Evolutionary conservation across 2,797 vertebrate genomes (phyloP), one percentile per base, ranked within the genome.

Genomic region (Rhyacichthys aspro): DNA sequence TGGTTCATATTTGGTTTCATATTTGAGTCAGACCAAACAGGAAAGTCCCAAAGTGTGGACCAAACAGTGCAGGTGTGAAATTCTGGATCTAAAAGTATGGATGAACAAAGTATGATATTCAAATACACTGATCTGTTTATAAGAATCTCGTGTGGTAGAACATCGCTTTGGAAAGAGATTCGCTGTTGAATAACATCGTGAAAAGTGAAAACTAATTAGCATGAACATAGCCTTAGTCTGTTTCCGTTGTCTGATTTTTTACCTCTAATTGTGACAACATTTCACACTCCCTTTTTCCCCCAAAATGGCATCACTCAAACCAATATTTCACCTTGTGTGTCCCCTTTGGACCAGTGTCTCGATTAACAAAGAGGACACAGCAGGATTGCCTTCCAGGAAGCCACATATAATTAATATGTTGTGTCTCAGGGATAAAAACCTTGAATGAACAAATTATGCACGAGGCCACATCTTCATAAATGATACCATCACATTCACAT

Each of bases 401-500:
- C 44, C 34, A 54, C 68, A 47, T 47, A 3, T 73, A 60, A 55
- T 61, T 47, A 73, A 52, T 63, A 53, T 67, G 58, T 49, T 63
- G 64, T 48, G 45, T 74, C 59, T 75, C 43, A 39, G 15, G 59
- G 55, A 70, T 70, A 53, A 71, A 76, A 74, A 50, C 46, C 49
- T 63, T 28, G 15, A 9, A 70, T 48, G 46, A 59, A 58, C 37
- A 73, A 79, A 74, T 71, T 74, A 83, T 81, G 82, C 72, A 84
- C 65, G 65, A 70, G 15, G 44, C 8, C 41, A 64, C 67, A 58
- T 75, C 55, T 74, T 71, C 61, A 82, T 60, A 82, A 87, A 80
- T 75, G 65, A 82, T 74, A 68, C 63, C 49, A 53, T 82, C 72
- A 72, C 63, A 79, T 84, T 78, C 64, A 66, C 53, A 78, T 70